Evolutionary conservation across 2,797 vertebrate species (phyloP).

Genomic region (Acanthiza pusilla): DNA sequence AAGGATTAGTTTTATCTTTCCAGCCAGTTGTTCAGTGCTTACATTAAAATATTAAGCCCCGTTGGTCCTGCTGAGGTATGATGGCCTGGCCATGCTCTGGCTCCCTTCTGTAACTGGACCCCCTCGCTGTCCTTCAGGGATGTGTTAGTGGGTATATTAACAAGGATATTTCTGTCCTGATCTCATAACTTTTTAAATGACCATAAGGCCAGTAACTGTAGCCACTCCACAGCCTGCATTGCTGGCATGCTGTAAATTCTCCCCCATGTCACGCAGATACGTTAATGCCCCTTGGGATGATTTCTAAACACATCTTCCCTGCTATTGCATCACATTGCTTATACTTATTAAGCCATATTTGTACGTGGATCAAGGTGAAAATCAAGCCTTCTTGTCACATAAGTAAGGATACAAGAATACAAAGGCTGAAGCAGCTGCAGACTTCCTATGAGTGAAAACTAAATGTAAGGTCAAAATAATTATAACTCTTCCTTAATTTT

Average conservation of each 20-base stretch:
- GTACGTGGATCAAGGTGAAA: background rate
- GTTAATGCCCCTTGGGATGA: background rate
- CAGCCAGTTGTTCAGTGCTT: constrained; percentile 69
- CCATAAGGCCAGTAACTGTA: constrained; percentile 1
- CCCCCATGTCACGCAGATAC: background rate
- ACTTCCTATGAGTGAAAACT: background rate
- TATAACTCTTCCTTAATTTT: background rate
- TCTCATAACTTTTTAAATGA: constrained; percentile 21
- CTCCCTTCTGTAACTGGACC: constrained; percentile 5
- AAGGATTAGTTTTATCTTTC: constrained; percentile 72
- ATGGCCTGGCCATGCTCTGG: background rate
- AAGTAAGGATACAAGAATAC: background rate
- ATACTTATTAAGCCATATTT: constrained; percentile 12
- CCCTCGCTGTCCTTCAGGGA: constrained; percentile 32
- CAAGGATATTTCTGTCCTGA: constrained; percentile 45
- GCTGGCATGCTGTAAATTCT: background rate
- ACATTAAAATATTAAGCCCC: constrained; percentile 62
- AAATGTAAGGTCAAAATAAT: constrained; percentile 4
- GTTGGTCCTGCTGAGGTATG: background rate
- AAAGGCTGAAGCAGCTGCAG: constrained; percentile 30
- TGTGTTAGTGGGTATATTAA: constrained; percentile 1
- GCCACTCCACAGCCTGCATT: background rate
- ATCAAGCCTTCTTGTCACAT: constrained; percentile 20
- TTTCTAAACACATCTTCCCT: constrained; percentile 1
- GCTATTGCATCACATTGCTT: constrained; percentile 26